A percentile compares a stretch with the other conserved stretches of the same genome.
phyloP scores from a whole-genome alignment of 2,888 invertebrate genomes.

The Tenthredo mesomela region DNA sequence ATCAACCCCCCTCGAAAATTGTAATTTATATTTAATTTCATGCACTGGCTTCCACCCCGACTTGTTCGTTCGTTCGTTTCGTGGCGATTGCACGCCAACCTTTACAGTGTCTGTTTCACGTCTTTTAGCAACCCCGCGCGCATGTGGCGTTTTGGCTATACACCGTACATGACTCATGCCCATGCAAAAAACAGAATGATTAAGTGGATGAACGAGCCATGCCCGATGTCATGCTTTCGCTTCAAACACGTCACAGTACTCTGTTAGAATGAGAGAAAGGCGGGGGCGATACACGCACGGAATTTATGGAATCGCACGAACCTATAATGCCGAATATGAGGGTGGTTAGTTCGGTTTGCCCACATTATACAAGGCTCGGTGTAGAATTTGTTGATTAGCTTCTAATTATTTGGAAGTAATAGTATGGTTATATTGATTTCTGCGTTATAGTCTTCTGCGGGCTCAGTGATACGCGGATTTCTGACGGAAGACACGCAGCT shows the following conservation, averaged over 20 bases:
- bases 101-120: slow-evolving; percentile 36
- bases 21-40: slow-evolving; percentile 49
- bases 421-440: slow-evolving; percentile 20
- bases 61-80: not conserved
- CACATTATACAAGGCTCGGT: not conserved
- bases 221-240: slow-evolving; percentile 26
- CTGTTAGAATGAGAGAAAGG: not conserved
- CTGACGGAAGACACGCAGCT: not conserved
- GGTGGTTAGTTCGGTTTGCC: not conserved
- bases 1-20: slow-evolving; percentile 25
- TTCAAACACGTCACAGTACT: slow-evolving; percentile 24
- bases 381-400: not conserved
- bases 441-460: not conserved
- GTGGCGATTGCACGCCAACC: slow-evolving; percentile 32
- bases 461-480: not conserved
- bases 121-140: slow-evolving; percentile 19
- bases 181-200: slow-evolving; percentile 43
- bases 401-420: slow-evolving; percentile 18
- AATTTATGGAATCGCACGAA: slow-evolving; percentile 39
- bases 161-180: slow-evolving; percentile 36
- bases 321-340: not conserved
- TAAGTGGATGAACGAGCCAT: slow-evolving; percentile 31
- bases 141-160: slow-evolving; percentile 28
- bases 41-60: slow-evolving; percentile 12
- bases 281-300: not conserved